Evolutionary conservation across 2,888 invertebrate genomes (phyloP).

Genomic region (Eumerus sabulonum): DNA sequence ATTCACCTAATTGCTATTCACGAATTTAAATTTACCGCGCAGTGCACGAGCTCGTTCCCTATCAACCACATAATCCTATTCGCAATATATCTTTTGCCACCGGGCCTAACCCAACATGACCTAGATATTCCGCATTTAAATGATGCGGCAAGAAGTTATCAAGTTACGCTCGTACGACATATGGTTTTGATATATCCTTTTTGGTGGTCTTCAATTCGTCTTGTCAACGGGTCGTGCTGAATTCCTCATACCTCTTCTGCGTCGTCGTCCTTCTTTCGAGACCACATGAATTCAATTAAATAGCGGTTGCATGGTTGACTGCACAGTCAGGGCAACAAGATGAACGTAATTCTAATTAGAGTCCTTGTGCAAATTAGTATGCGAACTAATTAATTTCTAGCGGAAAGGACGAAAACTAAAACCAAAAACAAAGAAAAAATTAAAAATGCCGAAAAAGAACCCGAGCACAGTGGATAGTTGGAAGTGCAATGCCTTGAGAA

Average conservation of each 20-base stretch:
- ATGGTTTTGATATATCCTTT: too few species aligned
- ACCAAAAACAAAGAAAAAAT: too few species aligned
- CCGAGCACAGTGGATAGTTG: too few species aligned
- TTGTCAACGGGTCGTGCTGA: too few species aligned
- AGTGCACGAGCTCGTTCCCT: not conserved
- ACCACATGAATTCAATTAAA: slow-evolving; percentile 52
- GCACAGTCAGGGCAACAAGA: slow-evolving; percentile 38
- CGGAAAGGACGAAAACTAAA: not conserved
- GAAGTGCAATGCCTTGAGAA: too few species aligned
- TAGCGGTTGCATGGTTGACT: slow-evolving; percentile 35
- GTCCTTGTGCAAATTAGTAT: slow-evolving; percentile 40
- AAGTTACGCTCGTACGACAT: not conserved
- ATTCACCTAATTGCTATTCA: slow-evolving; percentile 33
- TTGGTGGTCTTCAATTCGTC: slow-evolving; percentile 1
- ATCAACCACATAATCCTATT: not conserved
- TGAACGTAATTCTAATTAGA: slow-evolving; percentile 43
- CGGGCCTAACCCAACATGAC: slow-evolving; percentile 51
- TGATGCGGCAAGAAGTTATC: slow-evolving; percentile 10
- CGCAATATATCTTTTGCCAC: slow-evolving; percentile 19
- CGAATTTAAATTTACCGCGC: slow-evolving; percentile 39
- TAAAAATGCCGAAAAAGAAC: too few species aligned
- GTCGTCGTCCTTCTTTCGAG: not conserved
- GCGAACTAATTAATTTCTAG: slow-evolving; percentile 42
- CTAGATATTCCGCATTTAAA: slow-evolving; percentile 40
- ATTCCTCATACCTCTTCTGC: too few species aligned